Percentiles rank a stretch among this genome's conserved stretches.
Evolutionary conservation across 2,888 invertebrate genomes (phyloP).

Genomic region (Bombylius discolor): DNA sequence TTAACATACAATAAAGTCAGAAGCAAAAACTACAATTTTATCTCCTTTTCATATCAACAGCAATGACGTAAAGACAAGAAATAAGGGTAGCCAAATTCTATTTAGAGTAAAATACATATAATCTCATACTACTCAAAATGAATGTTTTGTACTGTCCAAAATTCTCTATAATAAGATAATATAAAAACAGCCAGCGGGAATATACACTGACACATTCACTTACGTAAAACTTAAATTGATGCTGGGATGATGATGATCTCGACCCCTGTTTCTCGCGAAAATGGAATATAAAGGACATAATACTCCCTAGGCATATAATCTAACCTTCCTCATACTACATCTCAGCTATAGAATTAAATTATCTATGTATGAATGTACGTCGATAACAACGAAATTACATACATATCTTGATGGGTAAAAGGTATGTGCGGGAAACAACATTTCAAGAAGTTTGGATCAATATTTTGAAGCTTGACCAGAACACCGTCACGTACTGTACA

Average conservation of each 20-base stretch:
- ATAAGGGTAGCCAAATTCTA: no score
- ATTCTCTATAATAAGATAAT: slow-evolving; percentile 4
- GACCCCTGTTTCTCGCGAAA: slow-evolving; percentile 16
- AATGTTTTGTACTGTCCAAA: slow-evolving; percentile 6
- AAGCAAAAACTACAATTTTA: no score
- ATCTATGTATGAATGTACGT: slow-evolving; percentile 4
- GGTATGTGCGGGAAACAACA: slow-evolving; percentile 9
- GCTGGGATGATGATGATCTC: slow-evolving; percentile 10
- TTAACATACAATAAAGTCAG: no score
- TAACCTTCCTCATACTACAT: no score
- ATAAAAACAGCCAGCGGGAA: slow-evolving; percentile 9
- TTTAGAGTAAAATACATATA: no score
- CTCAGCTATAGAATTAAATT: neutral
- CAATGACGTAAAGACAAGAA: no score
- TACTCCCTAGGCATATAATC: slow-evolving; percentile 12
- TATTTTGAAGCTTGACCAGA: slow-evolving; percentile 17
- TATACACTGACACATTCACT: slow-evolving; percentile 10
- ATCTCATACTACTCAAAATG: neutral
- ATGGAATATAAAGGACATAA: slow-evolving; percentile 10
- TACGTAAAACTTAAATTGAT: slow-evolving; percentile 10
- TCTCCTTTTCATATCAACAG: no score
- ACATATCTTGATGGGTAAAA: neutral
- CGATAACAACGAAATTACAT: neutral
- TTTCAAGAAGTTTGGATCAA: slow-evolving; percentile 16
- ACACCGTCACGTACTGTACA: slow-evolving; percentile 14